Evolutionary conservation across 1,140 invertebrate genomes (phyloP), one percentile per base, ranked within the genome.

Genomic region (Magallana angulata): DNA sequence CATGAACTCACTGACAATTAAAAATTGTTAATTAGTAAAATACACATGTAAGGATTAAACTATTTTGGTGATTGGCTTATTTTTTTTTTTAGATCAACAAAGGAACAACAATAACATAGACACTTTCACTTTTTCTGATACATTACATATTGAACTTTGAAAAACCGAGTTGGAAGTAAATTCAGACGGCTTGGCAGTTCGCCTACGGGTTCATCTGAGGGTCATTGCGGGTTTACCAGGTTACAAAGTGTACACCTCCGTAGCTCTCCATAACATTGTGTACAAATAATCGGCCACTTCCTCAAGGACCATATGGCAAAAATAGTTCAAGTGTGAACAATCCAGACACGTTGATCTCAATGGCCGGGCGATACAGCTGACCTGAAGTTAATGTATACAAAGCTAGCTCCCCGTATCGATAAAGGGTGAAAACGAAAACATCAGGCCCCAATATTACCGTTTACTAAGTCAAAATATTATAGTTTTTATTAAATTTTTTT

Each of bases 281-380:
- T 76, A 76, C 68, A 76, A 30, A 76, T 76, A 30, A 76, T 30
- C 18, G 68, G 68, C 36, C 68, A 76, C 68, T 76, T 76, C 68
- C 68, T 30, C 68, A 76, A 36, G 68, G 68, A 76, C 68, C 68
- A 76, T 76, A 76, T 76, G 68, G 68, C 24, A 30, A 76, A 76
- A 76, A 76, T 30, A 76, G 68, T 76, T 76, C 68, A 76, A 76
- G 24, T 76, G 24, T 76, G 12, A 76, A 12, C 18, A 24, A 18
- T 30, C 18, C 30, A 30, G 24, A 76, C 68, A 30, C 12, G 36
- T 18, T 30, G 68, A 30, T 18, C 24, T 24, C 24, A 12, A 62
- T 62, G 5, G 12, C 68, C 68, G 36, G 6, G 24, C 11, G 68
- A 18, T 30, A 8, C 24, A 9, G 36, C 24, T 30, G 24, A 5